Evolutionary conservation across 2,888 invertebrate genomes (phyloP), one percentile per base, ranked within the genome.

Genomic region (Orchesellides sinensis): DNA sequence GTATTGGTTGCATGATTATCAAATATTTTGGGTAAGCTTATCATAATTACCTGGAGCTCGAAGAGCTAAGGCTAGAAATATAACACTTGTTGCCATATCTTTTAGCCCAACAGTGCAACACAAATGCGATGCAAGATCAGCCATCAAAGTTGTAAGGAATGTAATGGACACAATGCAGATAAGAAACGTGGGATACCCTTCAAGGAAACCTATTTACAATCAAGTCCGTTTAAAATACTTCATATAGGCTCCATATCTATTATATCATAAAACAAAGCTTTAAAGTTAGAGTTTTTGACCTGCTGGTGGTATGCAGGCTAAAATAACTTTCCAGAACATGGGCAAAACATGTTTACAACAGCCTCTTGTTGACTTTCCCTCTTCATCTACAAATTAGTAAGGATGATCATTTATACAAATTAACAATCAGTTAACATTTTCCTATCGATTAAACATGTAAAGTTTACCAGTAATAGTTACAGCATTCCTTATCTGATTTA

Each of bases 291-390:
- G n/a, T n/a, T n/a, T n/a, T n/a, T n/a, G n/a, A 96, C 97, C 98
- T 91, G 99, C 99, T 25, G 99, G 99, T 88, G 99, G 99, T 86
- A 99, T 96, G 90, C 98, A 96, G 83, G 99, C 99, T 91, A 99
- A 99, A 84, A 98, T 91, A 72, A 99, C 92, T 92, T 99, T 99
- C 99, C 99, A 99, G 92, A 99, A 98, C 83, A 99, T 92, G 12
- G 99, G 99, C 93, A 99, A 94, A 81, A 98, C 93, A 91, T 99
- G 99, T 91, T 99, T 99, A 84, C 94, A 92, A 89, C 95, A 95
- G 25, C 96, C n/a, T n/a, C n/a, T 95, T 17, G 97, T n/a, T n/a
- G 87, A 94, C 92, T 90, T 94, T 92, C 83, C n/a, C n/a, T 90
- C 91, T 81, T 91, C 93, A 1, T 49, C 86, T 21, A 77, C 86